Base-by-base conservation (phyloP, 1,140 invertebrate species). In the Stenopsyche tienmushanensis region DNA sequence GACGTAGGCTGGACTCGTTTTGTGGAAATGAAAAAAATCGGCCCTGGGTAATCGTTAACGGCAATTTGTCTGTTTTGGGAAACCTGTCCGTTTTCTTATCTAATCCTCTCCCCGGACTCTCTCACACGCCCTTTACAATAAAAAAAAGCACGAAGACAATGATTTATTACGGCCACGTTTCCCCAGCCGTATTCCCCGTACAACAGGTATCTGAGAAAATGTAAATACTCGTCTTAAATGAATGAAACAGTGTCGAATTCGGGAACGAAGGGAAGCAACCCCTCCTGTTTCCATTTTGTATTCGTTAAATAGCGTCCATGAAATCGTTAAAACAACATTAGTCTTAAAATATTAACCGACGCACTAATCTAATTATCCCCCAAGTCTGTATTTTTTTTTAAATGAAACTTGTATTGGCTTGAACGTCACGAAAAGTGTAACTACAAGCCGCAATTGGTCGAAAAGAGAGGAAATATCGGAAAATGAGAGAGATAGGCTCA, bases 11-110 rank as follows among this genome's bases (percentile, higher is more conserved):
- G 29, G 5, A 34, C 5, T 5, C 13, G 5, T 34, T 34, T 34
- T 13, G 29, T 34, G 29, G 13, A 34, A 34, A 34, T 7, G 29
- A 54, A 54, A 54, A 54, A 21, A 54, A 9, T 54, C 9, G 25
- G 18, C 24, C 15, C n/a, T 25, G 13, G 25, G 24, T n/a, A 54
- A 54, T 54, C 52, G 52, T 54, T 54, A 54, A 54, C 20, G 52
- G 52, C 52, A 54, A 54, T 54, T 54, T 54, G 52, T 54, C 52
- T 29, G 24, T 54, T 54, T 54, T 13, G 25, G 52, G 20, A 54
- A 54, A 54, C 52, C 52, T 54, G 52, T 54, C 52, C 25, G n/a
- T 29, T 54, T 54, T 54, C 52, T 54, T 54, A 54, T 54, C 52
- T 54, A 54, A 54, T 54, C 24, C 24, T 54, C 21, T 21, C 21